Evolutionary conservation across 2,797 vertebrate species (phyloP).

Genomic region (Helostoma temminkii): DNA sequence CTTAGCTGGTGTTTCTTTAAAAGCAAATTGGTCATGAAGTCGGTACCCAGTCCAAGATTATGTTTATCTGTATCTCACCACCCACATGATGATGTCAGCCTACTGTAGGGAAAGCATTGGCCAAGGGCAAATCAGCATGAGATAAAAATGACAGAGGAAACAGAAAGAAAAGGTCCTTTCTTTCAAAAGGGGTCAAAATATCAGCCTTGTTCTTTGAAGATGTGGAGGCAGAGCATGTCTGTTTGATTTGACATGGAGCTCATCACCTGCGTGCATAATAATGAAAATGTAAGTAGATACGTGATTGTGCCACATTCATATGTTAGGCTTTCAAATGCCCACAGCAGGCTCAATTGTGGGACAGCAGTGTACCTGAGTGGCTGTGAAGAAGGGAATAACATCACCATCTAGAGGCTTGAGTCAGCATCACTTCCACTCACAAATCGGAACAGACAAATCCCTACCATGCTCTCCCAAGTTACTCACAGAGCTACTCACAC

Average conservation of each 20-base stretch:
- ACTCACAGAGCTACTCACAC: slow-evolving; percentile 22
- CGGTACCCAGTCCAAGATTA: slow-evolving; percentile 17
- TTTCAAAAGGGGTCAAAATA: slow-evolving; percentile 41
- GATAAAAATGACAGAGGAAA: slow-evolving; percentile 22
- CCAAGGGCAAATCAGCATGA: slow-evolving; percentile 38
- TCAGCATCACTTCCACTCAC: slow-evolving; percentile 7
- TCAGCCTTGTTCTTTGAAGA: slow-evolving; percentile 28
- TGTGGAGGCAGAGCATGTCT: slow-evolving; percentile 33
- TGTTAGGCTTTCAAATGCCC: slow-evolving; percentile 25
- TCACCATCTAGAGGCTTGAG: slow-evolving; percentile 79
- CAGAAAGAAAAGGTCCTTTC: slow-evolving; percentile 14
- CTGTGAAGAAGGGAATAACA: slow-evolving; percentile 75
- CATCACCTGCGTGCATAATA: slow-evolving; percentile 41
- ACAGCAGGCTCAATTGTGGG: slow-evolving; percentile 15
- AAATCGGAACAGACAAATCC: slow-evolving; percentile 17
- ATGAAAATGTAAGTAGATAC: slow-evolving; percentile 32
- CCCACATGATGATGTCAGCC: slow-evolving; percentile 38
- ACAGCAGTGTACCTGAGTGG: not conserved
- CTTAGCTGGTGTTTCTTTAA: not conserved
- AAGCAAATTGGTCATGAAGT: slow-evolving; percentile 28
- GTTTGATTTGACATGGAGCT: slow-evolving; percentile 38
- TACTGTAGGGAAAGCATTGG: slow-evolving; percentile 1
- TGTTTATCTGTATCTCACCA: slow-evolving; percentile 24
- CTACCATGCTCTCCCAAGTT: slow-evolving; percentile 36
- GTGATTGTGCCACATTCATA: slow-evolving; percentile 31